Conservation (phyloP, 2,888 invertebrate species). For the Eumerus sabulonum region DNA sequence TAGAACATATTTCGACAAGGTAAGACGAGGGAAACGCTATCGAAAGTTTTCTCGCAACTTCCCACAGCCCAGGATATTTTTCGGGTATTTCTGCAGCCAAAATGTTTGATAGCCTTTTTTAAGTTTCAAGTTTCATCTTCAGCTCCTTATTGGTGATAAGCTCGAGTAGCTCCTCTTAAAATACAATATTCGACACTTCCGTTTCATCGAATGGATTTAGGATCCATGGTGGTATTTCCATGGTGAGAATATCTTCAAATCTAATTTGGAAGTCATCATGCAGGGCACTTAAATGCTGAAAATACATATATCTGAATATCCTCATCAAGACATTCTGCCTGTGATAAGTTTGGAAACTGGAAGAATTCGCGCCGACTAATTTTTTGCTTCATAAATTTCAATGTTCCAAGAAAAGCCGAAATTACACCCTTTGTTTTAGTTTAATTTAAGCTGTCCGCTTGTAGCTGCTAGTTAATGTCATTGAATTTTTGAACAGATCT, state of each 20-base stretch:
- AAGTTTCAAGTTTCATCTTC: slow-evolving; percentile 17
- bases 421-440: slow-evolving; percentile 2
- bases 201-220: slow-evolving; percentile 3
- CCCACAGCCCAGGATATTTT: slow-evolving; percentile 24
- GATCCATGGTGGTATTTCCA: slow-evolving; percentile 1
- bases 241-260: slow-evolving; percentile 9
- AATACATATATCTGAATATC: slow-evolving; percentile 3
- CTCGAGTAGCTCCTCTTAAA: slow-evolving; percentile 12
- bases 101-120: slow-evolving; percentile 22
- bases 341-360: neutral
- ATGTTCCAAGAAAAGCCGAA: slow-evolving; percentile 15
- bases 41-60: slow-evolving; percentile 13
- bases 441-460: slow-evolving; percentile 13
- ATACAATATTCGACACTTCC: slow-evolving; percentile 1
- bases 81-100: slow-evolving; percentile 20
- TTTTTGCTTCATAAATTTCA: neutral
- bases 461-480: slow-evolving; percentile 22
- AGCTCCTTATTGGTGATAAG: slow-evolving; percentile 12
- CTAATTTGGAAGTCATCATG: slow-evolving; percentile 14
- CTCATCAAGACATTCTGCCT: slow-evolving; percentile 9
- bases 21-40: slow-evolving; percentile 20
- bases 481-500: slow-evolving; percentile 24
- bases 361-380: neutral
- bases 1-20: slow-evolving; percentile 20
- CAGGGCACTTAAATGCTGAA: slow-evolving; percentile 6